A percentile compares a stretch with the other conserved stretches of the same genome.
Evolutionary conservation across 2,113 vertebrate species (phyloP).

Genomic region (Xyrauchen texanus): DNA sequence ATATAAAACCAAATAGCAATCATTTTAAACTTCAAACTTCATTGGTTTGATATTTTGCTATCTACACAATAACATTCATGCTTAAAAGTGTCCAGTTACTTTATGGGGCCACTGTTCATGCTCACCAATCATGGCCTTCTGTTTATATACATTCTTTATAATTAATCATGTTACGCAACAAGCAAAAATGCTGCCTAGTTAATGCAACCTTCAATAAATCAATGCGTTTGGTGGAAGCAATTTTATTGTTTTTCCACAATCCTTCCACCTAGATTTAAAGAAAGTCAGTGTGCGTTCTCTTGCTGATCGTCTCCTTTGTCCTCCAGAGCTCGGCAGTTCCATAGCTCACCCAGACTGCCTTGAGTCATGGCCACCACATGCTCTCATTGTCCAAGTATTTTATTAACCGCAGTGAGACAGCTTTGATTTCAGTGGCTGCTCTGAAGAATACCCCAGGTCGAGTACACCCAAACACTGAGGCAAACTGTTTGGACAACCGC

Average conservation of each 20-base stretch:
- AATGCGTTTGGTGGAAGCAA: conserved; percentile 34
- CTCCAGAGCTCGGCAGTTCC: conserved; percentile 58
- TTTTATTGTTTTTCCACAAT: conserved; percentile 25
- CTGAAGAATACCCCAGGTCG: conserved; percentile 50
- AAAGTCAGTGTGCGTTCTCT: conserved; percentile 58
- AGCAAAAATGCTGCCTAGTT: background rate
- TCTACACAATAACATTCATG: no score
- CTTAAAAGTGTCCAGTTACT: no score
- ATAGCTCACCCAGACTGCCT: conserved; percentile 68
- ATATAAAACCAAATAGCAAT: no score
- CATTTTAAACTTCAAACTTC: no score
- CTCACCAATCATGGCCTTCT: background rate
- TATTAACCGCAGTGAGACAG: conserved; percentile 74
- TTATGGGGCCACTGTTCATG: background rate
- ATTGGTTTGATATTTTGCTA: no score
- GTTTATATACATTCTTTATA: background rate
- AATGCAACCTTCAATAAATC: background rate
- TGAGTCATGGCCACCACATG: conserved; percentile 70
- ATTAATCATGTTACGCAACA: background rate
- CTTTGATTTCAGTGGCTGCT: conserved; percentile 69
- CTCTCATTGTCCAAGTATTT: conserved; percentile 75
- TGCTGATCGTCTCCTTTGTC: conserved; percentile 49
- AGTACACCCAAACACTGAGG: conserved; percentile 55
- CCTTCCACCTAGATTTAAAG: conserved; percentile 53
- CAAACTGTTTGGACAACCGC: conserved; percentile 67